Conservation (phyloP, 2,888 invertebrate genomes). For the Sisyra nigra region DNA sequence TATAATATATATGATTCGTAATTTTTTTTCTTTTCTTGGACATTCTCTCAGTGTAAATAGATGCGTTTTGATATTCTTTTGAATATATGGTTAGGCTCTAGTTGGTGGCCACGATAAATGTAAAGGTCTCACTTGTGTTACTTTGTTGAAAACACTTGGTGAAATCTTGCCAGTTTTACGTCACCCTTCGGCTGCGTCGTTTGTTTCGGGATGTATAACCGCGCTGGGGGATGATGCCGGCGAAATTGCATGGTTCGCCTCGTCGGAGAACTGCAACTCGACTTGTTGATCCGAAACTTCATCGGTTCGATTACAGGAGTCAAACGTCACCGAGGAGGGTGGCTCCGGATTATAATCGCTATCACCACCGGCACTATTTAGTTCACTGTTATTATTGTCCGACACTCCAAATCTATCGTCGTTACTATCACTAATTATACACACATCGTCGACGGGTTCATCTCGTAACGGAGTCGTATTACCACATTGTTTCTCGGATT, state of each 20-base stretch:
- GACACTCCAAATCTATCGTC: no score
- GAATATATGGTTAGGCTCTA: neutral
- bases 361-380: neutral
- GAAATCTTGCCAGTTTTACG: neutral
- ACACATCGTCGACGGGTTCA: conserved; percentile 12
- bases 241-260: neutral
- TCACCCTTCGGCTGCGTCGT: conserved; percentile 1
- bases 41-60: no score
- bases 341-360: neutral
- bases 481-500: conserved; percentile 14
- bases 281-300: no score
- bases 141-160: no score
- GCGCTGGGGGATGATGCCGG: neutral
- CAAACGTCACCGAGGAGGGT: no score
- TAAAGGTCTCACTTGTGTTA: neutral
- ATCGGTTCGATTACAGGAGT: no score
- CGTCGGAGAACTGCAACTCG: neutral
- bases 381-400: neutral
- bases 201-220: neutral
- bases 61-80: neutral
- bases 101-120: neutral
- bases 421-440: no score
- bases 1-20: no score
- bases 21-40: no score
- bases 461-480: conserved; percentile 20